phyloP scores from a whole-genome alignment of 2,888 invertebrate genomes.

The Andrena camellia region DNA sequence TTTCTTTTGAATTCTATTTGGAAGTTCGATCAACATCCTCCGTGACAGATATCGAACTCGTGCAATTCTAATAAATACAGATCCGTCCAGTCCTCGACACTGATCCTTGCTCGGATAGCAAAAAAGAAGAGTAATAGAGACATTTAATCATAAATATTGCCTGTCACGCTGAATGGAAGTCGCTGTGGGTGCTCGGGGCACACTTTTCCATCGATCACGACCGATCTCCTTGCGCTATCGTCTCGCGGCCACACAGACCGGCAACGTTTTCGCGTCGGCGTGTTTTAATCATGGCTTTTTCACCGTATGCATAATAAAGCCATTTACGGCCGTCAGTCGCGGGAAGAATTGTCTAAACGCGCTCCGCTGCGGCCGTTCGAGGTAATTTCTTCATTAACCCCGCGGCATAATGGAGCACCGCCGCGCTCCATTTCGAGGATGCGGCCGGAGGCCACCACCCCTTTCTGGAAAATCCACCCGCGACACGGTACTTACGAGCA shows the following conservation, averaged over 20 bases:
- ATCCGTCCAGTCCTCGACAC: too few relatives aligned
- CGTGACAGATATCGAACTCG: too few relatives aligned
- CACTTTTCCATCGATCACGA: background rate
- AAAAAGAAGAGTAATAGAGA: background rate
- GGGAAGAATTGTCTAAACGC: slow-evolving; percentile 63
- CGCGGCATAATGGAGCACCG: slow-evolving; percentile 55
- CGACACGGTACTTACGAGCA: slow-evolving; percentile 73
- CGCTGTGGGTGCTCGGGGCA: background rate
- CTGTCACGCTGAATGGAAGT: too few relatives aligned
- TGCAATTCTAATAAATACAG: too few relatives aligned
- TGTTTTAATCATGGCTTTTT: slow-evolving; percentile 58
- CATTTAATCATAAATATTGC: too few relatives aligned
- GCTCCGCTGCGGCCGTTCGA: slow-evolving; percentile 38
- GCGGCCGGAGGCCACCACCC: slow-evolving; percentile 50
- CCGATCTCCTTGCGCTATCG: background rate
- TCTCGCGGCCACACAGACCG: background rate
- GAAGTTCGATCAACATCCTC: too few relatives aligned
- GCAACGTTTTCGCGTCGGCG: background rate
- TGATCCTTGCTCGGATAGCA: background rate
- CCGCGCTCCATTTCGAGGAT: slow-evolving; percentile 43
- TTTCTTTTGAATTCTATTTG: background rate
- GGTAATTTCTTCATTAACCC: slow-evolving; percentile 76
- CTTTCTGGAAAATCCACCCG: slow-evolving; percentile 60
- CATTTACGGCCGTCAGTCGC: slow-evolving; percentile 51
- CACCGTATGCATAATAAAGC: slow-evolving; percentile 60